Evolutionary conservation across 2,113 vertebrate species (phyloP), one percentile per base, ranked within the genome.

Genomic region (Hippocampus comes): DNA sequence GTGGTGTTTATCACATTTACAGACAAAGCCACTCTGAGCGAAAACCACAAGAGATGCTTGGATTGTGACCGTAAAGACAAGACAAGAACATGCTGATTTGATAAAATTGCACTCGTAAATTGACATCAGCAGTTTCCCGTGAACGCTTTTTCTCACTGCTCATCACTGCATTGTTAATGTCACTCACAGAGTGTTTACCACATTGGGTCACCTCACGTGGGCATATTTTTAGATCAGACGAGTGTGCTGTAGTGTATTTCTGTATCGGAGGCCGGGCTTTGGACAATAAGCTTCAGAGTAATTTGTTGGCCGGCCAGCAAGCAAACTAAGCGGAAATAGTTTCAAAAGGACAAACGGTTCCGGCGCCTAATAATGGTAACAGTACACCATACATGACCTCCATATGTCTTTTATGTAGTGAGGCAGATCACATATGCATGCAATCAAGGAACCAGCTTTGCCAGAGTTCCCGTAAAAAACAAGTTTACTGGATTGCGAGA

Each of bases 151-250:
- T 78, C 75, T 78, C 70, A 38, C 78, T 80, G 71, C 73, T 65
- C 17, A 14, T 67, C 14, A 9, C 71, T 66, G 76, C 74, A 59
- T 78, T 86, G 71, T 79, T 75, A 42, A 1, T 76, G 76, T 82
- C 48, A 46, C 68, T 73, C 20, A 0, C 67, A 34, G 43, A 59
- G 63, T 87, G 86, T 89, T 89, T 89, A 89, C 79, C 82, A 76
- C 72, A 83, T 78, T 75, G 79, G 85, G 88, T 88, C 88, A 61
- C 76, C 83, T 87, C 88, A 86, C 87, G 86, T 89, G 87, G 86
- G 75, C 77, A 84, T 91, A 90, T 89, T 90, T 90, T 86, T 89
- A 90, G 90, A 27, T n/a, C 61, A 3, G 75, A 75, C 78, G 83
- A 78, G 63, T 74, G 81, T 71, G 75, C 67, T 73, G 59, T 73